Percentiles rank a stretch among this genome's conserved stretches.
These are phyloP conservation scores for Mus musculus DNA, from an alignment of 2,113 vertebrate genomes.

Conservation along the genomic window GRCm39 chr16:5777501-5778000, in stretches of 20 bases:
- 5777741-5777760: neutral
- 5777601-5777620: neutral
- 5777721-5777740: neutral
- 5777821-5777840: too few relatives aligned
- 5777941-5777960: neutral
- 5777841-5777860: neutral
- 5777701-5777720: neutral
- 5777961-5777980: constrained; percentile 34
- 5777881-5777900: neutral
- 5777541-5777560: neutral
- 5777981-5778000: neutral
- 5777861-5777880: neutral
- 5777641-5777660: neutral
- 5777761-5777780: neutral
- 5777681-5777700: neutral
- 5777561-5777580: too few relatives aligned
- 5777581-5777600: neutral
- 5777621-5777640: neutral
- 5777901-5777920: neutral
- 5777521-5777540: neutral
- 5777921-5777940: neutral
- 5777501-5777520: neutral
- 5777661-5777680: neutral
- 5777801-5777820: neutral
- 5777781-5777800: neutral